These are phyloP conservation scores for Punctoribates punctum DNA, from an alignment of 2,888 invertebrate species.

Conservation along the genomic window DNA sequence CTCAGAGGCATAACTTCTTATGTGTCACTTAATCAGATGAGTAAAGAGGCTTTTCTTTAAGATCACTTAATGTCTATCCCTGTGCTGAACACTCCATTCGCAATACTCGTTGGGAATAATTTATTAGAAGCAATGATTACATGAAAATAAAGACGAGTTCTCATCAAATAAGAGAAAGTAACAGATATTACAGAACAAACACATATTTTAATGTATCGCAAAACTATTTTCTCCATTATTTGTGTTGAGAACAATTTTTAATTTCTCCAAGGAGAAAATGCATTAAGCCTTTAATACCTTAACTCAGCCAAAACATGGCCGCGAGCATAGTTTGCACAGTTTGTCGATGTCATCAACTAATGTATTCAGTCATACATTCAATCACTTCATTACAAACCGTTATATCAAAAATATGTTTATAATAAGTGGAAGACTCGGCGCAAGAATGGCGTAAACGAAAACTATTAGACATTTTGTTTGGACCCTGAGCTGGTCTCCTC, in stretches of 20 bases:
- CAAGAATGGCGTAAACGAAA: too few relatives aligned
- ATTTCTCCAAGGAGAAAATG: constrained; percentile 32
- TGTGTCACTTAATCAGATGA: constrained; percentile 24
- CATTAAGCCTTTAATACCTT: constrained; percentile 38
- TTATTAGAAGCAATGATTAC: constrained; percentile 32
- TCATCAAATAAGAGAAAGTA: constrained; percentile 33
- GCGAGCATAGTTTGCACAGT: constrained; percentile 19
- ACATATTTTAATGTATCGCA: background rate
- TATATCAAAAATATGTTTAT: background rate
- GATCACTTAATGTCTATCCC: constrained; percentile 21
- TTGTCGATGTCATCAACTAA: constrained; percentile 38
- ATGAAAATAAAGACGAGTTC: constrained; percentile 24
- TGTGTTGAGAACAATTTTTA: constrained; percentile 23
- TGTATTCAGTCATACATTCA: constrained; percentile 22
- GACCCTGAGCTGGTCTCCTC: too few relatives aligned
- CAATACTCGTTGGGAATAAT: constrained; percentile 27
- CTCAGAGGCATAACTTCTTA: constrained; percentile 31
- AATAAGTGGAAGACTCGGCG: background rate
- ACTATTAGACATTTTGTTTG: too few relatives aligned
- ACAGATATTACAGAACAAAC: too few relatives aligned
- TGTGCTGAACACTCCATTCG: background rate
- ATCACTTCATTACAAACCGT: background rate
- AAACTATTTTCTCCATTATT: constrained; percentile 27
- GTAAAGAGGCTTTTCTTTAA: constrained; percentile 35
- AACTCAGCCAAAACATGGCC: constrained; percentile 33